Conservation (phyloP, 2,888 invertebrate genomes). For the Endotricha flammealis region DNA sequence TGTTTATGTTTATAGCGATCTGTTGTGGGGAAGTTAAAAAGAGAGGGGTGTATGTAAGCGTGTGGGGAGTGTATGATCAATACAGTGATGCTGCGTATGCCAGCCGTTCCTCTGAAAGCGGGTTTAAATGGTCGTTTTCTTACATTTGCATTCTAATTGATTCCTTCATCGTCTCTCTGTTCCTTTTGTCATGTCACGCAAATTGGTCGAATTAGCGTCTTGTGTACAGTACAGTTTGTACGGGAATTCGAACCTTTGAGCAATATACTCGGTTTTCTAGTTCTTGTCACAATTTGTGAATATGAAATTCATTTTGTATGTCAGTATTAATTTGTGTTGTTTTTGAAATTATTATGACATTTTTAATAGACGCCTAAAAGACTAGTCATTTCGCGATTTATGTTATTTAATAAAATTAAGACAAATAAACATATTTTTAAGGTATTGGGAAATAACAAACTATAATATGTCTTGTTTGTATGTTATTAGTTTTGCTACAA, state of each 20-base stretch:
- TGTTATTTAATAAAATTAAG: no score
- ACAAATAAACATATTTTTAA: no score
- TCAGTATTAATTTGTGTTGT: no score
- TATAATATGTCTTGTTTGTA: no score
- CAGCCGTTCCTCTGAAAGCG: slow-evolving; percentile 42
- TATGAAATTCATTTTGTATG: no score
- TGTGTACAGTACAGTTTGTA: slow-evolving; percentile 25
- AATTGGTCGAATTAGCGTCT: slow-evolving; percentile 54
- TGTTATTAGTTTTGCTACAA: no score
- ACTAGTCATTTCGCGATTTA: no score
- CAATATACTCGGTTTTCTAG: not conserved
- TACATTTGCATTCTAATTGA: slow-evolving; percentile 77
- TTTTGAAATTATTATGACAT: no score
- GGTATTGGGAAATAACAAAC: no score
- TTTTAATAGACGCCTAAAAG: no score
- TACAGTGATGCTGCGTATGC: slow-evolving; percentile 51
- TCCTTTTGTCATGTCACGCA: slow-evolving; percentile 63
- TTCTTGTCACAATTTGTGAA: no score
- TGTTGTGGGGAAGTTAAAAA: slow-evolving; percentile 75
- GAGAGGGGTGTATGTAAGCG: slow-evolving; percentile 73
- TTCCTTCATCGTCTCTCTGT: slow-evolving; percentile 45
- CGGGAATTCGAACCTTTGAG: not conserved
- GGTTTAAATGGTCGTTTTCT: slow-evolving; percentile 72
- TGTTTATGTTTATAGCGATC: slow-evolving; percentile 75
- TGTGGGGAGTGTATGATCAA: slow-evolving; percentile 72